Base-by-base conservation (phyloP, 2,113 vertebrate species). In the Taxidea taxus region DNA sequence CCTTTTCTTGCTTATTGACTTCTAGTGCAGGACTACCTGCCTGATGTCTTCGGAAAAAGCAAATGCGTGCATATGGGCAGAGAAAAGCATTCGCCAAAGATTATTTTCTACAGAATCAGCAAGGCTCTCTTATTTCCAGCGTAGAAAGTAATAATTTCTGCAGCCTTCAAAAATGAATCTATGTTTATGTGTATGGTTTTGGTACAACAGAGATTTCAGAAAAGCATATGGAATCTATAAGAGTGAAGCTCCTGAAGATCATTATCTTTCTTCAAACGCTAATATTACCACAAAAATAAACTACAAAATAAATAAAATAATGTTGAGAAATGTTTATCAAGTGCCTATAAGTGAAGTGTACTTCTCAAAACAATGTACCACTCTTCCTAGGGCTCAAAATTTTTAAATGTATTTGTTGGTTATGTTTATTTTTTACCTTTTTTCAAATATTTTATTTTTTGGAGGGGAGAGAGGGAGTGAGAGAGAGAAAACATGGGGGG, bases 1-100 rank as follows among this genome's bases (percentile, higher is more conserved):
- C 10, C 3, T 68, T 78, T 81, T 87, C 6, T 83, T 97, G 62
- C 84, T 96, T 92, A 70, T 29, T 95, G 96, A 96, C 80, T 97
- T 72, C n/a, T 13, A 25, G 13, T 49, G 21, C 62, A 87, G 66
- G 14, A 94, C 21, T 87, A 95, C 78, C 6, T 54, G 66, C 85
- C 44, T 91, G 83, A 34, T 8, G 42, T 83, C 72, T 58, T 84
- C 74, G 89, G 92, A 96, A 86, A 97, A 62, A 80, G 31, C 39
- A 70, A 89, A 86, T 54, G 20, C 42, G 64, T 83, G 42, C 18
- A 80, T 62, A 39, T 58, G 66, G 72, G 47, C 51, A 88, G 23
- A 92, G 74, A 94, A 97, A 95, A 31, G 8, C 27, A 66, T 74
- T 84, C 31, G n/a, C 3, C 62, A 84, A 95, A 87, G 42, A 81